Percentiles rank a stretch among this genome's conserved stretches.
Evolutionary conservation across 2,113 vertebrate genomes (phyloP).

Genomic region (Hippopotamus amphibius): DNA sequence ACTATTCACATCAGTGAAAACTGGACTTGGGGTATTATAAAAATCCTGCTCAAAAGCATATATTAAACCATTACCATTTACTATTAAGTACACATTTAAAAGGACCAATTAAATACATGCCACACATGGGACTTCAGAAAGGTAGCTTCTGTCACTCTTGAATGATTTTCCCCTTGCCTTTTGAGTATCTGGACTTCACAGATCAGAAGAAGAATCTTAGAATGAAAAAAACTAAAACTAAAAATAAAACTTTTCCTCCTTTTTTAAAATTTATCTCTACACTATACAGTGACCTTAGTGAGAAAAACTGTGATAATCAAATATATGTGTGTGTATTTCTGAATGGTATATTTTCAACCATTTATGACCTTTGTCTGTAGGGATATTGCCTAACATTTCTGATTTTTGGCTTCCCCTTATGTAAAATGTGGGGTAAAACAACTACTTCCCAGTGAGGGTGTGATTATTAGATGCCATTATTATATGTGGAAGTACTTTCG

Average conservation of each 20-base stretch:
- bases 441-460: background rate
- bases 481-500: background rate
- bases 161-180: background rate
- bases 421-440: background rate
- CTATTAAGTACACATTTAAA: background rate
- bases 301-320: background rate
- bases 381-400: background rate
- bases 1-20: constrained; percentile 4
- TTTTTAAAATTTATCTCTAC: background rate
- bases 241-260: background rate
- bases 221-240: background rate
- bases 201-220: background rate
- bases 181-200: background rate
- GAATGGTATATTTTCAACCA: background rate
- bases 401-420: background rate
- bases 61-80: background rate
- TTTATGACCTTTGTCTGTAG: background rate
- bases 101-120: background rate
- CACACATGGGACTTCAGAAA: background rate
- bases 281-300: background rate
- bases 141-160: background rate
- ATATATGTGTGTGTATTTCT: background rate
- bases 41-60: background rate
- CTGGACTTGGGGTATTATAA: background rate
- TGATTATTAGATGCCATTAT: background rate